Conservation (phyloP, 2,797 vertebrate species). For the Loris lydekkerianus region DNA sequence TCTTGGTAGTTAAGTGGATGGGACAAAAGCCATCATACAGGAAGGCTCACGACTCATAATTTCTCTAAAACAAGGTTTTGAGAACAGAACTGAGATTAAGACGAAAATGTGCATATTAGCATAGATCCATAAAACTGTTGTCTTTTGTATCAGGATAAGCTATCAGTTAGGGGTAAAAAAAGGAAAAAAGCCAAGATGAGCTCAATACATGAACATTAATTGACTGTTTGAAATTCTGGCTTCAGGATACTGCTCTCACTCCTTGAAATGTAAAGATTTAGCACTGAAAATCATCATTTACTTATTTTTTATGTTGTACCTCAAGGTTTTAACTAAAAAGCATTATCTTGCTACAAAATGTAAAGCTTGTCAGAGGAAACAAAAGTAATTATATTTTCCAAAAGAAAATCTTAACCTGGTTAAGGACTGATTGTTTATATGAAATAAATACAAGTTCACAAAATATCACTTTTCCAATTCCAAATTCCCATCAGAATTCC, state of each 20-base stretch:
- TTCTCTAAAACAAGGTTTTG: constrained; percentile 9
- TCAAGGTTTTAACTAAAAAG: constrained; percentile 81
- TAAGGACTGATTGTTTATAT: constrained; percentile 72
- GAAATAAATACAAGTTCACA: constrained; percentile 80
- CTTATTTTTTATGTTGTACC: constrained; percentile 69
- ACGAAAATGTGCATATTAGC: constrained; percentile 15
- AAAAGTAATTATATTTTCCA: constrained; percentile 77
- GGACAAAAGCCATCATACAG: background rate
- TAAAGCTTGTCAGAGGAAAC: constrained; percentile 81
- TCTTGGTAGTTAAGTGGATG: background rate
- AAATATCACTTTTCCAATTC: constrained; percentile 64
- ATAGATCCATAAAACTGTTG: background rate
- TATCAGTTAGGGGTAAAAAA: background rate
- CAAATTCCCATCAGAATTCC: constrained; percentile 47
- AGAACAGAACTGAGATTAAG: constrained; percentile 42
- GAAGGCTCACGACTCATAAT: background rate
- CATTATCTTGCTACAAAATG: constrained; percentile 79
- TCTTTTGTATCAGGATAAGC: constrained; percentile 30
- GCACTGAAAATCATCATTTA: constrained; percentile 72
- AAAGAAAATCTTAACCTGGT: constrained; percentile 74
- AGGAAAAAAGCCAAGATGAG: constrained; percentile 35
- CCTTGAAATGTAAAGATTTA: constrained; percentile 76
- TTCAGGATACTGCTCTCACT: background rate
- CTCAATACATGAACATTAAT: background rate
- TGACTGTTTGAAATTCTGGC: constrained; percentile 69